phyloP scores from a whole-genome alignment of 2,113 vertebrate genomes.

The Aldabrachelys gigantea region DNA sequence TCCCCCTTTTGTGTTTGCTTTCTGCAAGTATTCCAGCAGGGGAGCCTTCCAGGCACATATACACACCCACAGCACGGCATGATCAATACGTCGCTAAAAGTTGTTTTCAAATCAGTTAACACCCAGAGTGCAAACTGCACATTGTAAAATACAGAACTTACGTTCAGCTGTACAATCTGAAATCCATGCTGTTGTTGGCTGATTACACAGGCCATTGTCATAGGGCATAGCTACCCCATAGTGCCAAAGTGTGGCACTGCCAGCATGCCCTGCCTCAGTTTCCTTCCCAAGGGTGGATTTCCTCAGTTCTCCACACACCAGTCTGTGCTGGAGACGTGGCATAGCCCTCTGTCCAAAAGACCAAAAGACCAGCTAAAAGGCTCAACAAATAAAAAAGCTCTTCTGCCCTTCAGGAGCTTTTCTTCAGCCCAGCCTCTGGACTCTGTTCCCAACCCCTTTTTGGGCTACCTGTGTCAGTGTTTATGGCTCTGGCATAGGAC shows the following conservation, averaged over 20 bases:
- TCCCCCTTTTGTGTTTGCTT: not conserved
- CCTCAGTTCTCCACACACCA: not conserved
- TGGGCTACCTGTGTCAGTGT: not conserved
- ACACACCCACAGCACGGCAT: not conserved
- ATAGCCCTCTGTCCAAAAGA: not conserved
- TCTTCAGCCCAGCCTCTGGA: not conserved
- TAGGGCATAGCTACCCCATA: not conserved
- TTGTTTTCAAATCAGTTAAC: not conserved
- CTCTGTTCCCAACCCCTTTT: not conserved
- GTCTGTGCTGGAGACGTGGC: not conserved
- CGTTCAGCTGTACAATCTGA: slow-evolving; percentile 38
- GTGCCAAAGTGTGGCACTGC: not conserved
- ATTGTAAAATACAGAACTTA: not conserved
- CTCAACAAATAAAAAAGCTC: not conserved
- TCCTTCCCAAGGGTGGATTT: not conserved
- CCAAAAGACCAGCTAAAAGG: not conserved
- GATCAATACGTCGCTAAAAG: not conserved
- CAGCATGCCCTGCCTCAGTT: not conserved
- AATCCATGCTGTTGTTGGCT: slow-evolving; percentile 51
- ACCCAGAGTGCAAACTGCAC: not conserved
- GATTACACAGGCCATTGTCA: slow-evolving; percentile 20
- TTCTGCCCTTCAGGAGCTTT: not conserved
- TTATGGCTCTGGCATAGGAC: not conserved
- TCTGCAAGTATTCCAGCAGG: not conserved
- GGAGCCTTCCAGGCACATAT: not conserved